These are phyloP conservation scores for Uloborus plumipes DNA, from an alignment of 2,888 invertebrate species.

Conservation along the genomic window DNA sequence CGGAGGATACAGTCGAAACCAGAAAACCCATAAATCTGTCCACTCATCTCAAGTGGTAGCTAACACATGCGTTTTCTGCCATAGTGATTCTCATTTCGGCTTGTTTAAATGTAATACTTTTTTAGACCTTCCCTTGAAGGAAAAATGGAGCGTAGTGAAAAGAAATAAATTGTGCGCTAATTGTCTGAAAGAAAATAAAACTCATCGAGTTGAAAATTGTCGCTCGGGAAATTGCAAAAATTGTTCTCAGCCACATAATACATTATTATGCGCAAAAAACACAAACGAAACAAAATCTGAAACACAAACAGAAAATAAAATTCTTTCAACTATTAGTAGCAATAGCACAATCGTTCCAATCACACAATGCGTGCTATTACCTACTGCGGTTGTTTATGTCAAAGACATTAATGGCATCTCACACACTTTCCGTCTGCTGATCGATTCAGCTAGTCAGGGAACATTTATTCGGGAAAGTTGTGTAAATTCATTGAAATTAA, in stretches of 20 bases:
- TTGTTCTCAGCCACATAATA: background rate
- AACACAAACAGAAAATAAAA: background rate
- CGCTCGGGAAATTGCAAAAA: background rate
- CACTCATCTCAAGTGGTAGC: background rate
- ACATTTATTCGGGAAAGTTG: slow-evolving; percentile 1
- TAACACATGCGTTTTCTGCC: background rate
- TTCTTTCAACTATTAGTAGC: background rate
- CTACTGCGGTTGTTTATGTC: background rate
- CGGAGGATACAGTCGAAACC: too few relatives aligned
- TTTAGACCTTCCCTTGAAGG: background rate
- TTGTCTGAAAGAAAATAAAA: background rate
- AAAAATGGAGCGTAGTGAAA: background rate
- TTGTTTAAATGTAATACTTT: background rate
- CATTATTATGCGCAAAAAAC: background rate
- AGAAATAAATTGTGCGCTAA: background rate
- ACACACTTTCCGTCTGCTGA: background rate
- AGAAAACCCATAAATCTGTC: background rate
- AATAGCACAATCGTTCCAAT: background rate
- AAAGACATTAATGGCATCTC: background rate
- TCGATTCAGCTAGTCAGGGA: slow-evolving; percentile 14
- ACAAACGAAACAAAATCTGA: background rate
- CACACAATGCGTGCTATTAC: background rate
- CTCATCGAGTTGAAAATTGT: background rate
- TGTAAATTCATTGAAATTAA: slow-evolving; percentile 1
- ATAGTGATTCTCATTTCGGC: background rate